A percentile compares a stretch with the other conserved stretches of the same genome.
Evolutionary conservation across 2,888 invertebrate genomes (phyloP).

Genomic region (Melitaea athalia): DNA sequence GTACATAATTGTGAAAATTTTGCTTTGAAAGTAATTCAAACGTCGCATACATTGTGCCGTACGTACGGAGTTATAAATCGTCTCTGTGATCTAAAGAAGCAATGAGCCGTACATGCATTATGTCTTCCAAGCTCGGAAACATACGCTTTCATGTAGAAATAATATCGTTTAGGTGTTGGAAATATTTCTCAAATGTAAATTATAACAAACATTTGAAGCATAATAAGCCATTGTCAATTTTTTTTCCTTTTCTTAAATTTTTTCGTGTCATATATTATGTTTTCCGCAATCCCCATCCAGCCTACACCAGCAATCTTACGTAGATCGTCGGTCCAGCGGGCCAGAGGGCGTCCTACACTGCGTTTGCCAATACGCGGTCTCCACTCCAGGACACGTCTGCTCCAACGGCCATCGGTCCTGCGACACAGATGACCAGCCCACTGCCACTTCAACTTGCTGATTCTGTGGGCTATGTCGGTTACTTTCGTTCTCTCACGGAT

Average conservation of each 20-base stretch:
- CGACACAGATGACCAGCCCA: too few species aligned
- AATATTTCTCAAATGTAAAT: conserved; percentile 6
- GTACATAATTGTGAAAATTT: background rate
- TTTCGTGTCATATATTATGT: too few species aligned
- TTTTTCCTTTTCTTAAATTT: background rate
- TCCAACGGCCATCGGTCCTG: too few species aligned
- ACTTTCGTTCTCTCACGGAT: too few species aligned
- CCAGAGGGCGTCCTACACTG: too few species aligned
- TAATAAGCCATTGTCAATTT: background rate
- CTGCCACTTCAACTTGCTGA: too few species aligned
- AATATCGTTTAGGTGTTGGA: conserved; percentile 25
- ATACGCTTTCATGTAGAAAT: conserved; percentile 32
- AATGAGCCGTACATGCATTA: conserved; percentile 26
- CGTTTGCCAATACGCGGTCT: too few species aligned
- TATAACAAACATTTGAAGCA: background rate
- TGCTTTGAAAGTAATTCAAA: background rate
- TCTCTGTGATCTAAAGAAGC: conserved; percentile 26
- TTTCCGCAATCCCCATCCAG: too few species aligned
- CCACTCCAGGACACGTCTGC: too few species aligned
- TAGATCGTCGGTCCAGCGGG: too few species aligned
- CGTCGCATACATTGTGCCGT: background rate
- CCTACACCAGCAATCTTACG: too few species aligned
- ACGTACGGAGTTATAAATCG: conserved; percentile 19
- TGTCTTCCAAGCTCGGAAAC: conserved; percentile 22
- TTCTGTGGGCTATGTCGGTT: too few species aligned